Conservation (phyloP, 2,797 vertebrate genomes). For the Enoplosus armatus region DNA sequence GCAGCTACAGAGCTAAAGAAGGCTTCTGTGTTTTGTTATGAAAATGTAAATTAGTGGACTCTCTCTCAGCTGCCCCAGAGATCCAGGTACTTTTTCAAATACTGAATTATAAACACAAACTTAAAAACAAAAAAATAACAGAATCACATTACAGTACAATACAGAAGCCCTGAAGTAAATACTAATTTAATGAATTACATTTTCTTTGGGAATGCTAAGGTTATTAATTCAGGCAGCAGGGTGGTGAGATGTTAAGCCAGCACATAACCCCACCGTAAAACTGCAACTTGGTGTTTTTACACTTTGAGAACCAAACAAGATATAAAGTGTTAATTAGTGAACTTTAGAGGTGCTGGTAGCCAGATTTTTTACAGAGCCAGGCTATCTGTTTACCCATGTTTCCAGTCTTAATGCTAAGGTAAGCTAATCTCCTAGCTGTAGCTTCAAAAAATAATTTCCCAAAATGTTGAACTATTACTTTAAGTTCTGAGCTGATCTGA, state of each 20-base stretch:
- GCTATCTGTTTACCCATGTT: neutral
- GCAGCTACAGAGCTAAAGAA: constrained; percentile 41
- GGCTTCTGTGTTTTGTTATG: constrained; percentile 46
- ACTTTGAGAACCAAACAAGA: no score
- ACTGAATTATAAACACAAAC: neutral
- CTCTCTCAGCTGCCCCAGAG: constrained; percentile 24
- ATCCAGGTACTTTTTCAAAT: constrained; percentile 8
- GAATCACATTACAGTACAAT: neutral
- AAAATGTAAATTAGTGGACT: constrained; percentile 32
- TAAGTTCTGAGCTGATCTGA: neutral
- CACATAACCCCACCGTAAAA: neutral
- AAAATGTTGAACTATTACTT: neutral
- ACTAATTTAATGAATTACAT: neutral
- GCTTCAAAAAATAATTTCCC: neutral
- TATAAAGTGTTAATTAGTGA: no score
- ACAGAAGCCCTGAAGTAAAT: neutral
- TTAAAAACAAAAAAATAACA: neutral
- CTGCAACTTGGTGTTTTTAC: no score
- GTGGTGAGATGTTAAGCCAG: neutral
- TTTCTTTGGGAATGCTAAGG: neutral
- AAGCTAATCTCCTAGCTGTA: neutral
- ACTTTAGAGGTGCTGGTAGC: neutral
- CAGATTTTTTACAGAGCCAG: neutral
- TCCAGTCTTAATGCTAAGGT: neutral
- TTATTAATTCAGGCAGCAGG: neutral